phyloP scores from a whole-genome alignment of 2,797 vertebrate species.

The Helostoma temminkii region DNA sequence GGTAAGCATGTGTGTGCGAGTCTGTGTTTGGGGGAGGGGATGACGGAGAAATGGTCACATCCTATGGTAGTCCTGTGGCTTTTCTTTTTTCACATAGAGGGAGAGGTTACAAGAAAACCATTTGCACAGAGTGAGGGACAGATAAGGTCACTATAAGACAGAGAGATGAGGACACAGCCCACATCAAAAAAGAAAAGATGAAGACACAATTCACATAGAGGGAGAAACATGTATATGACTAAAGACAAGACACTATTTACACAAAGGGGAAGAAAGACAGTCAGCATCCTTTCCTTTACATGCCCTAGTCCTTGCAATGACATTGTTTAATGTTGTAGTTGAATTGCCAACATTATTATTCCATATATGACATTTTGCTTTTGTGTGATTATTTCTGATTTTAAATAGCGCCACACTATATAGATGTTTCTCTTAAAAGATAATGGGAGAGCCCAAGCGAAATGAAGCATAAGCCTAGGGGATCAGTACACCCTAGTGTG shows the following conservation, averaged over 20 bases:
- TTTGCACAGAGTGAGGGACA: background rate
- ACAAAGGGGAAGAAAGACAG: background rate
- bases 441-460: conserved; percentile 51
- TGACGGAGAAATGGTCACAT: conserved; percentile 67
- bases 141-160: background rate
- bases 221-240: too few relatives aligned
- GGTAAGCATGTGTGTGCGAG: conserved; percentile 61
- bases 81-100: conserved; percentile 8
- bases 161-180: background rate
- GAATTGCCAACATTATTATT: background rate
- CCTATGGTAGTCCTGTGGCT: conserved; percentile 30
- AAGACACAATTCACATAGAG: background rate
- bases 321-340: background rate
- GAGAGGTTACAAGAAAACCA: background rate
- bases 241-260: background rate
- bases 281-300: background rate
- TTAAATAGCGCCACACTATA: background rate
- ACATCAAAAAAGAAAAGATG: background rate
- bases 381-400: conserved; percentile 6
- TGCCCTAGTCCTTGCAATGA: background rate
- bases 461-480: conserved; percentile 66
- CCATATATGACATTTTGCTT: background rate
- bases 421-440: conserved; percentile 49
- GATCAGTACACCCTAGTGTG: conserved; percentile 67
- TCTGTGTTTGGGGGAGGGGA: conserved; percentile 59